A percentile compares a stretch with the other conserved stretches of the same genome.
These are phyloP conservation scores for Conchocele bisecta DNA, from an alignment of 2,888 invertebrate species.

Conservation along the genomic window DNA sequence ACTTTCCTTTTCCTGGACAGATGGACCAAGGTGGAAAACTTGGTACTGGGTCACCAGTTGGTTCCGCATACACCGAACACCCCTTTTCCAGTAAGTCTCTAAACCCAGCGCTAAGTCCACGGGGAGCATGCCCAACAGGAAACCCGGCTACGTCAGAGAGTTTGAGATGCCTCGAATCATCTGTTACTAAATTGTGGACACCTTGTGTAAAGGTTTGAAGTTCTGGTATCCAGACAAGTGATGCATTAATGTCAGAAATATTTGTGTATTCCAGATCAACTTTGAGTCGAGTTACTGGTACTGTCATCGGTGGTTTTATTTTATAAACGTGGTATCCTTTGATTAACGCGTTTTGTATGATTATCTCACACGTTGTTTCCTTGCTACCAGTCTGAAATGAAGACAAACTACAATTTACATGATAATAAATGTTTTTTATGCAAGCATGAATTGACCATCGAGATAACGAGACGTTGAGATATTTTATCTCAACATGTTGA, in stretches of 20 bases:
- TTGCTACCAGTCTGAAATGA: no score
- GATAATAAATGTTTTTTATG: no score
- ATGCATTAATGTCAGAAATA: slow-evolving; percentile 28
- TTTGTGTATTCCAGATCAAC: slow-evolving; percentile 30
- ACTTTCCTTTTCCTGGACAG: slow-evolving; percentile 15
- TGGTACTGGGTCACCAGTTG: slow-evolving; percentile 22
- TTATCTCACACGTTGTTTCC: no score
- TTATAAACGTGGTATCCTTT: slow-evolving; percentile 31
- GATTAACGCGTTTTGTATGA: no score
- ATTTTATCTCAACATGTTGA: no score
- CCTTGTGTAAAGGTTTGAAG: slow-evolving; percentile 1
- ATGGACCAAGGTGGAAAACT: slow-evolving; percentile 41
- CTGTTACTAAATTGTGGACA: slow-evolving; percentile 10
- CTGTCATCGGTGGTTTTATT: slow-evolving; percentile 17
- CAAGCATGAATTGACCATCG: no score
- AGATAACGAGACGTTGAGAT: no score
- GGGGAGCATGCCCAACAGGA: slow-evolving; percentile 31
- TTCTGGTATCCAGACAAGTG: slow-evolving; percentile 27
- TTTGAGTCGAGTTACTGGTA: slow-evolving; percentile 6
- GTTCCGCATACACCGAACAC: neutral
- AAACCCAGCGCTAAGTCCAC: slow-evolving; percentile 2
- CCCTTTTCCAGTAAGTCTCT: slow-evolving; percentile 8
- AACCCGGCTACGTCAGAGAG: slow-evolving; percentile 26
- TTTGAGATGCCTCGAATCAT: slow-evolving; percentile 5
- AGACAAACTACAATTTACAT: no score